Evolutionary conservation across 1,140 invertebrate genomes (phyloP), one percentile per base, ranked within the genome.

Genomic region (Zaprionus kolodkinae): DNA sequence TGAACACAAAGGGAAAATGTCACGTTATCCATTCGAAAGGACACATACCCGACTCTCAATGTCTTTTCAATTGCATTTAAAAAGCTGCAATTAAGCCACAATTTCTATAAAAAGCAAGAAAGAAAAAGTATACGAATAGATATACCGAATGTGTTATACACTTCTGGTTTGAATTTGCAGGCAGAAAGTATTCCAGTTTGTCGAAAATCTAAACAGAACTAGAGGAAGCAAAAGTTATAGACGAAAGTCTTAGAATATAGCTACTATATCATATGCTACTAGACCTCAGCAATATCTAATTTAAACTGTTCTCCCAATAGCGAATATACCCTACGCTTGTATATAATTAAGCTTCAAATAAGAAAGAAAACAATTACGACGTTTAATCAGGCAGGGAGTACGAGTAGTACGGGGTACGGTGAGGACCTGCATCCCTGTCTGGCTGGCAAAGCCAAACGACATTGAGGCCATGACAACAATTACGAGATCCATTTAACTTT

Each of bases 401-500:
- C 5, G 61, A 11, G 3, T 38, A 10, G 2, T 10, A 12, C 21
- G 15, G 45, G 40, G 6, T 15, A 13, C 40, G n/a, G 40, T 7
- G 15, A 45, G 40, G n/a, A 45, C 13, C n/a, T 45, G 40, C 40
- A 43, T 12, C 6, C 38, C 13, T 15, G 21, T 1, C 21, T 48
- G 45, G 45, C 45, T 56, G 55, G 38, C 35, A 50, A 38, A 15
- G 57, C 33, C 57, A 43, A 69, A 61, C 50, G 52, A 25, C 38
- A 38, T 56, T 56, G 36, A 65, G 70, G 78, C 78, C 78, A 78
- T 74, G 75, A 87, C 85, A 87, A 87, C 84, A 87, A 87, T 87
- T 87, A 87, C 84, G 84, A 89, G 84, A 88, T 88, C 85, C 84
- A 88, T 88, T 87, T 87, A 87, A 88, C 84, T 87, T 87, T 88